Conservation (phyloP, 2,888 invertebrate species). For the Acleris sparsana region DNA sequence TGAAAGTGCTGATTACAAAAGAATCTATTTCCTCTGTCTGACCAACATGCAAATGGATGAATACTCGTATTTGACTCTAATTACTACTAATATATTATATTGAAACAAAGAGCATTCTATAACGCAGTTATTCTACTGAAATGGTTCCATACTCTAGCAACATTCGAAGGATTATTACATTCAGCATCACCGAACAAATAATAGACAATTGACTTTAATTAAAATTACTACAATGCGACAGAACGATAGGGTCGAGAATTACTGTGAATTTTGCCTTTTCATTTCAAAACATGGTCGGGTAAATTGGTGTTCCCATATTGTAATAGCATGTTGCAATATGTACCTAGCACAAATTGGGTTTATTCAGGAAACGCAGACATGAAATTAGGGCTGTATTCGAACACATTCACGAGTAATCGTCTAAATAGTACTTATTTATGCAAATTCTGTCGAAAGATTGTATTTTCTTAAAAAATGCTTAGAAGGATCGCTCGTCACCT, state of each 20-base stretch:
- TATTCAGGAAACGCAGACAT: conserved; percentile 4
- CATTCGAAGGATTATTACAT: conserved; percentile 10
- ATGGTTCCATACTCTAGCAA: background rate
- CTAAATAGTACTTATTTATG: too few species aligned
- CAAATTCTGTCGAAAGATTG: too few species aligned
- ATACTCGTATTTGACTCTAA: too few species aligned
- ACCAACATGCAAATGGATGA: too few species aligned
- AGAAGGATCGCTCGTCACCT: too few species aligned
- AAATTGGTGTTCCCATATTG: conserved; percentile 10
- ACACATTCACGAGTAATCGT: background rate
- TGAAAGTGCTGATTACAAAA: too few species aligned
- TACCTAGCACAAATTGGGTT: conserved; percentile 5
- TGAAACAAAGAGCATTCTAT: too few species aligned
- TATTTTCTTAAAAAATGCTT: too few species aligned
- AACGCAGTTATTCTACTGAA: background rate
- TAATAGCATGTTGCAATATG: conserved; percentile 12
- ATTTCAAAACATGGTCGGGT: conserved; percentile 15
- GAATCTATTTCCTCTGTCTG: too few species aligned
- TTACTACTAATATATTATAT: too few species aligned
- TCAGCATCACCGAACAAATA: conserved; percentile 10
- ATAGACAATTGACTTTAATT: conserved; percentile 18
- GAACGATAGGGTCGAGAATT: conserved; percentile 5
- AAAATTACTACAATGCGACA: conserved; percentile 21
- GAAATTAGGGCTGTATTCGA: background rate
- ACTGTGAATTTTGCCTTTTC: conserved; percentile 4